Evolutionary conservation across 2,888 invertebrate species (phyloP).

Genomic region (Cerceris ruficornis): DNA sequence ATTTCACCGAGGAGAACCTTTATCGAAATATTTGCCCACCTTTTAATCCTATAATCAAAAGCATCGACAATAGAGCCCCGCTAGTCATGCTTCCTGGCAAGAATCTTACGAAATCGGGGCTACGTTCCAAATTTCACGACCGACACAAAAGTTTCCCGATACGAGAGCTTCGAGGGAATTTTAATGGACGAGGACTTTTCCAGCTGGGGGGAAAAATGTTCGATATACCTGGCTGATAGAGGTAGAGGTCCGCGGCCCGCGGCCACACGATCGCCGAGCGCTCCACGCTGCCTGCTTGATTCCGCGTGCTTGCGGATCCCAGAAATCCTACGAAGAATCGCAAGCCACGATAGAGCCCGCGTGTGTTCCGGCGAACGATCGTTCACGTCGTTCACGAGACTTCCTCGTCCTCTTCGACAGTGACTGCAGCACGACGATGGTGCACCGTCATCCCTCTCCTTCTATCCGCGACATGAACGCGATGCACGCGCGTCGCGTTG

Average conservation of each 20-base stretch:
- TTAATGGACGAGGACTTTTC: neutral
- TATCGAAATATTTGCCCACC: neutral
- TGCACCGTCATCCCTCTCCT: slow-evolving; percentile 67
- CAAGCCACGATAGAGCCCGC: slow-evolving; percentile 49
- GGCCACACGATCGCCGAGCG: slow-evolving; percentile 80
- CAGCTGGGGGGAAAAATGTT: slow-evolving; percentile 1
- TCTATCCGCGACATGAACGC: slow-evolving; percentile 56
- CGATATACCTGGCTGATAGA: slow-evolving; percentile 79
- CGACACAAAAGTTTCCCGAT: neutral
- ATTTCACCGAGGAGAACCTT: neutral
- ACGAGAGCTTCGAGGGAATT: neutral
- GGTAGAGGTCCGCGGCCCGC: slow-evolving; percentile 79
- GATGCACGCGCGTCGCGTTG: slow-evolving; percentile 31
- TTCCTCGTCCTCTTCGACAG: slow-evolving; percentile 51
- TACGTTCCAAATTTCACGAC: slow-evolving; percentile 23
- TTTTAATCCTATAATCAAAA: slow-evolving; percentile 15
- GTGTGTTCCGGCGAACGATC: slow-evolving; percentile 22
- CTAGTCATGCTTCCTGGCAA: slow-evolving; percentile 24
- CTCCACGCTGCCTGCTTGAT: slow-evolving; percentile 80
- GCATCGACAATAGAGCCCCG: slow-evolving; percentile 14
- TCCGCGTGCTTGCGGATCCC: slow-evolving; percentile 78
- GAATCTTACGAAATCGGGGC: slow-evolving; percentile 11
- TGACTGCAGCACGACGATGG: slow-evolving; percentile 45
- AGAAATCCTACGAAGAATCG: slow-evolving; percentile 67
- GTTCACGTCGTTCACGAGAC: slow-evolving; percentile 45